These are phyloP conservation scores for Aphelenchoides besseyi DNA, from an alignment of 1,140 invertebrate species.

Conservation along the genomic window DNA sequence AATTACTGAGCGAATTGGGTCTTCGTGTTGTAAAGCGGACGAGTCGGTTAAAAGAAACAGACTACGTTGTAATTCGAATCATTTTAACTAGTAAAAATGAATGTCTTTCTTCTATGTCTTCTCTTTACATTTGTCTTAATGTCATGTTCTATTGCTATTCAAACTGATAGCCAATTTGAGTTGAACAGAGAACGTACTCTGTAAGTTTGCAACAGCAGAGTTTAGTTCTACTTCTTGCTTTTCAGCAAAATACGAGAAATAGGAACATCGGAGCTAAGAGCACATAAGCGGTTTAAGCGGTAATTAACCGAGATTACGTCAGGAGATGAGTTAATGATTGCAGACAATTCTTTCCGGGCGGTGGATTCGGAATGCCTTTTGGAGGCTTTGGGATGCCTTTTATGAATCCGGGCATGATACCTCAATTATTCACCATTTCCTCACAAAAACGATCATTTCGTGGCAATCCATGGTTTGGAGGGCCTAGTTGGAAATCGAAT, in stretches of 20 bases:
- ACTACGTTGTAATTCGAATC: too few relatives aligned
- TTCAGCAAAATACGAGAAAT: neutral
- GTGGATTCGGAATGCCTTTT: neutral
- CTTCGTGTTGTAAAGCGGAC: too few relatives aligned
- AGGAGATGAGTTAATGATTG: neutral
- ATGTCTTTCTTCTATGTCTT: too few relatives aligned
- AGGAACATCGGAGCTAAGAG: neutral
- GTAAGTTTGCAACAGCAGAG: too few relatives aligned
- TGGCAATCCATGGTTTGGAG: neutral
- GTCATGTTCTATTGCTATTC: too few relatives aligned
- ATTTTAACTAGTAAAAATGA: too few relatives aligned
- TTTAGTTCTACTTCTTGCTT: neutral
- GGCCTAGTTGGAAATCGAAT: neutral
- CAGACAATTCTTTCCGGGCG: constrained; percentile 1
- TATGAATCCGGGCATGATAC: neutral
- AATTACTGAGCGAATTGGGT: too few relatives aligned
- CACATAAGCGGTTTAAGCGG: neutral
- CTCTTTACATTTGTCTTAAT: too few relatives aligned
- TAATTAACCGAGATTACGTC: neutral
- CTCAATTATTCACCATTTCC: neutral
- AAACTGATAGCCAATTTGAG: too few relatives aligned
- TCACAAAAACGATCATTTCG: neutral
- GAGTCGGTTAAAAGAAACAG: too few relatives aligned
- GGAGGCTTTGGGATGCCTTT: neutral
- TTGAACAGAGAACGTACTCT: too few relatives aligned